These are phyloP conservation scores for Chironomus striatipennis DNA, from an alignment of 1,140 invertebrate species.

Conservation along the genomic window DNA sequence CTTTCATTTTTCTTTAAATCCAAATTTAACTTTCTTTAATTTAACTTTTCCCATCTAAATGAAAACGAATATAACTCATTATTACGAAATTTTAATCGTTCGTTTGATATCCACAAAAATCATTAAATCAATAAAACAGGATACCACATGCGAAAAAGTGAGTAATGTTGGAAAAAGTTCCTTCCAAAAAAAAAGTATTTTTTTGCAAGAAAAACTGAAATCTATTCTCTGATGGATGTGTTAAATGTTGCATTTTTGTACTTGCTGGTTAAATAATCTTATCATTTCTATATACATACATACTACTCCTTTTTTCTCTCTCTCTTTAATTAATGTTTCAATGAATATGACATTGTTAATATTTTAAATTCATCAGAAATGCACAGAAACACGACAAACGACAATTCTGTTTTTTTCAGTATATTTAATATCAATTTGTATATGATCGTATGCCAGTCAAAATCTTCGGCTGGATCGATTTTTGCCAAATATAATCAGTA, in stretches of 20 bases:
- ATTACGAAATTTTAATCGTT: not conserved
- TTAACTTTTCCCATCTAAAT: not conserved
- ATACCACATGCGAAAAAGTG: conserved; percentile 9
- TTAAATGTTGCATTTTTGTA: conserved; percentile 18
- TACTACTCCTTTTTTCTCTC: no score
- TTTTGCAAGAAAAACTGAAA: not conserved
- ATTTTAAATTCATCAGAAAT: no score
- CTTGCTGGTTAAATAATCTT: not conserved
- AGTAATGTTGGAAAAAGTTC: not conserved
- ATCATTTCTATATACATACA: conserved; percentile 6
- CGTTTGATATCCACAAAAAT: not conserved
- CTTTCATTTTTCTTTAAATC: not conserved
- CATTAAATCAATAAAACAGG: not conserved
- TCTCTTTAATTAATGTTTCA: conserved; percentile 8
- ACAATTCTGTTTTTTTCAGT: no score
- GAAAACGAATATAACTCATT: not conserved
- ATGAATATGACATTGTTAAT: no score
- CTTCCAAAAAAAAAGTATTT: conserved; percentile 19
- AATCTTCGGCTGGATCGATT: no score
- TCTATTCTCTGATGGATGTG: not conserved
- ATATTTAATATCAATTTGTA: no score
- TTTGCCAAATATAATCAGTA: no score
- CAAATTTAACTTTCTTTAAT: not conserved
- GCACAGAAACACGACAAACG: no score
- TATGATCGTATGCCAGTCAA: no score